Percentiles rank a stretch among this genome's conserved stretches.
These are phyloP conservation scores for Yasuhikotakia modesta DNA, from an alignment of 2,797 vertebrate species.

Conservation along the genomic window DNA sequence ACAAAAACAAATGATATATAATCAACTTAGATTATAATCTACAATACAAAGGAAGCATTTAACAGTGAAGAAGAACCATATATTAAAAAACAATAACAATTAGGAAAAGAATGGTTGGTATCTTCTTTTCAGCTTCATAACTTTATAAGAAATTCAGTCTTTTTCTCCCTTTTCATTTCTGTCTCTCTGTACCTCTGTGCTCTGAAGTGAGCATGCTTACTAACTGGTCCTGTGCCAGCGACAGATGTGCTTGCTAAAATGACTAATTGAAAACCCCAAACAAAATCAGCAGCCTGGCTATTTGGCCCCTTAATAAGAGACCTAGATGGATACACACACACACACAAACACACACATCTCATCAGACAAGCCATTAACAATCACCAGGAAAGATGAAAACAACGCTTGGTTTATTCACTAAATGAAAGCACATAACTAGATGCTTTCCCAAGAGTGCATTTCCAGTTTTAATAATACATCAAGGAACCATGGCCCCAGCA, in stretches of 20 bases:
- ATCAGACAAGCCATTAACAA: conserved; percentile 99
- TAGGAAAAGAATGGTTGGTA: neutral
- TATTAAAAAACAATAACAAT: neutral
- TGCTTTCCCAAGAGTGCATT: conserved; percentile 98
- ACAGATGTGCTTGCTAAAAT: conserved; percentile 99
- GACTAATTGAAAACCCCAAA: conserved; percentile 99
- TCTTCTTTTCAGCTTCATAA: neutral
- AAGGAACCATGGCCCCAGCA: conserved; percentile 92
- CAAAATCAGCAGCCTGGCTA: conserved; percentile 97
- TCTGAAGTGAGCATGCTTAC: conserved; percentile 86
- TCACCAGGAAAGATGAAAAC: conserved; percentile 99
- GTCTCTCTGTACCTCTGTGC: conserved; percentile 63
- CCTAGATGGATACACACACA: conserved; percentile 79
- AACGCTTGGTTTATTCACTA: conserved; percentile 99
- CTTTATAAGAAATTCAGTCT: conserved; percentile 18
- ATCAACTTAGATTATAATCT: neutral
- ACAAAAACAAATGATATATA: too few relatives aligned
- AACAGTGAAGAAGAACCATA: neutral
- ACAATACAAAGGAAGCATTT: neutral
- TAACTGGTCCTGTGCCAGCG: conserved; percentile 90
- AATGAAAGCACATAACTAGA: conserved; percentile 99
- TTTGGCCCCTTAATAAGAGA: conserved; percentile 98
- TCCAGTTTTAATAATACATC: conserved; percentile 99
- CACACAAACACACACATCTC: conserved; percentile 85
- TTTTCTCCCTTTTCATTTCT: conserved; percentile 6